These are phyloP conservation scores for Sialia sialis DNA, from an alignment of 2,113 vertebrate species.

Conservation along the genomic window DNA sequence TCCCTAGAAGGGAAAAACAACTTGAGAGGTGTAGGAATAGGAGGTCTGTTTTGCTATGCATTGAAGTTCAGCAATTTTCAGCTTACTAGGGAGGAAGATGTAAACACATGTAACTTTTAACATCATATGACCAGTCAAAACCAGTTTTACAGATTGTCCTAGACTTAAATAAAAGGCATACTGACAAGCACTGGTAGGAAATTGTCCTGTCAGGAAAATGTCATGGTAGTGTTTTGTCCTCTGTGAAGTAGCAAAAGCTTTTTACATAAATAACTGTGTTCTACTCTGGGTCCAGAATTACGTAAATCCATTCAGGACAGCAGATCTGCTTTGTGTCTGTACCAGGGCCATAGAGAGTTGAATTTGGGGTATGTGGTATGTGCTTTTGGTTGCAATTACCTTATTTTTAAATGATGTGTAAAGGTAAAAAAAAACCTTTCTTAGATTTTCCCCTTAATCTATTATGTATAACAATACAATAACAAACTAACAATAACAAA, in stretches of 20 bases:
- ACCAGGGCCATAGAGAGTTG: background rate
- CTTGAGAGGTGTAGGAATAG: background rate
- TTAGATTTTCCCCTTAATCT: background rate
- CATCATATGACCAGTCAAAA: constrained; percentile 30
- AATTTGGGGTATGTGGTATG: background rate
- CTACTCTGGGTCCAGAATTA: background rate
- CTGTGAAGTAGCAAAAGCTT: constrained; percentile 52
- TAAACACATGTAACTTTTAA: background rate
- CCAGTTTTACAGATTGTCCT: constrained; percentile 9
- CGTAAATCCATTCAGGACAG: background rate
- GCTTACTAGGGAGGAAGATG: background rate
- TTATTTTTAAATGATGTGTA: background rate
- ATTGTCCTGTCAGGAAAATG: constrained; percentile 56
- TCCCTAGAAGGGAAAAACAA: background rate
- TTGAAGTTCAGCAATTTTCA: background rate
- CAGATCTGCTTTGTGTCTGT: background rate
- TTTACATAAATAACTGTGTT: constrained; percentile 32
- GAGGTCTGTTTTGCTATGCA: background rate
- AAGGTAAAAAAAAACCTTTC: constrained; percentile 24
- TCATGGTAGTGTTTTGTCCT: constrained; percentile 45
- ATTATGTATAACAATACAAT: rapidly evolving
- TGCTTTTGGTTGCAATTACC: constrained; percentile 37
- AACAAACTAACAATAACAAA: rapidly evolving
- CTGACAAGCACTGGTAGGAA: constrained; percentile 50
- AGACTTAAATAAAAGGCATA: background rate